Evolutionary conservation across 2,797 vertebrate genomes (phyloP), one percentile per base, ranked within the genome.

Genomic region (Oreochromis grahami): DNA sequence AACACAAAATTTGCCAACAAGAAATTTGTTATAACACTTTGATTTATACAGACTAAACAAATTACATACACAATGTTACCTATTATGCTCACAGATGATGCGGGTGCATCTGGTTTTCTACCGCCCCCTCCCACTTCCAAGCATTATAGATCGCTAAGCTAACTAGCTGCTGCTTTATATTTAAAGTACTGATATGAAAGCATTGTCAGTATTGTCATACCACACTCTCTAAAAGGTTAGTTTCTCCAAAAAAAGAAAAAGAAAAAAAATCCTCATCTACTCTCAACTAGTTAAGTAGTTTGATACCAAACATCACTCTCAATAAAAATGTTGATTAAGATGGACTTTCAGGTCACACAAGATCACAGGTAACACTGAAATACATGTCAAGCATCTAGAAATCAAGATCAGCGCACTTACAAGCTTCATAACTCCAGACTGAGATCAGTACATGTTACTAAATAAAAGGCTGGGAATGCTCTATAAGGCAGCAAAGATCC

Each of bases 401-500:
- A 84, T 90, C 85, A 65, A 79, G 80, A 76, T 87, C 87, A 84
- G 91, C 89, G 80, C 79, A 83, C 84, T 78, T 76, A 86, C 43
- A 82, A 87, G 85, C 78, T 87, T 84, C 50, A 56, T 24, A 56
- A 80, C 60, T 13, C 76, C 84, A 85, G 86, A 84, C 84, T 76
- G 82, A 81, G 77, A 89, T 85, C 78, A 63, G 58, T 82, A 84
- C 74, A 85, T 63, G 11, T 88, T 83, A 87, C 83, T 86, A 91
- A 89, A 93, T 78, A 81, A 86, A 92, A 92, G 92, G 88, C 92
- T 90, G 88, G 93, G 93, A 94, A 95, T 93, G 92, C 95, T 92
- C 80, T 84, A 87, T 94, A 95, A 95, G 94, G 95, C 95, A 94
- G 94, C 90, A 91, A 32, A 94, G 94, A 94, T 95, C 93, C 90